Conservation (phyloP, 2,797 vertebrate species). For the Premnoplex brunnescens region DNA sequence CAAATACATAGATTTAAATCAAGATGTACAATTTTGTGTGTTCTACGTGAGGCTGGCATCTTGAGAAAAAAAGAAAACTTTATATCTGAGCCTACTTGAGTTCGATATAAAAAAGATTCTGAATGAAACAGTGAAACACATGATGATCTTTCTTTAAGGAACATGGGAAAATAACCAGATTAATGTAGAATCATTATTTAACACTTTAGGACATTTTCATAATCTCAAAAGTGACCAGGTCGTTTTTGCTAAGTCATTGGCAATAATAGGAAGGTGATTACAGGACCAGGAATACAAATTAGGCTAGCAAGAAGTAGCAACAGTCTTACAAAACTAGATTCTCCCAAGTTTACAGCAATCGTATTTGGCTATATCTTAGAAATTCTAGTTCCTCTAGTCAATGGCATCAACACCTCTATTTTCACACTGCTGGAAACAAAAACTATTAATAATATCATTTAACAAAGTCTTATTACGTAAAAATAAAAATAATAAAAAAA, state of each 20-base stretch:
- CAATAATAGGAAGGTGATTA: neutral
- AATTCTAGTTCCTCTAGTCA: neutral
- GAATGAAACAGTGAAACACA: neutral
- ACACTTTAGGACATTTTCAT: neutral
- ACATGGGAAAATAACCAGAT: neutral
- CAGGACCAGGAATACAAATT: neutral
- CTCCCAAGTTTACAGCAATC: neutral
- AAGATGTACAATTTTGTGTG: neutral
- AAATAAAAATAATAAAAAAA: neutral
- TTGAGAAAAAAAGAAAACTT: neutral
- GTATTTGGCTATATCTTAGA: neutral
- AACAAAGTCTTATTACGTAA: neutral
- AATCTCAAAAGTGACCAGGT: neutral
- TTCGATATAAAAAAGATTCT: neutral
- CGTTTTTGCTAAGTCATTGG: neutral
- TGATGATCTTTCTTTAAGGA: neutral
- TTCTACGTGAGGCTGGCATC: neutral
- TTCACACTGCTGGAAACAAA: neutral
- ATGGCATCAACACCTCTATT: neutral
- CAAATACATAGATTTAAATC: neutral
- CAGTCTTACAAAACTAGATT: neutral
- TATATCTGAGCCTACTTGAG: neutral
- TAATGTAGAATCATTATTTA: neutral
- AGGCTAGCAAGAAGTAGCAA: neutral
- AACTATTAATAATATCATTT: neutral